Base-by-base conservation (phyloP, 2,888 invertebrate species). In the Aleiodes alternator region DNA sequence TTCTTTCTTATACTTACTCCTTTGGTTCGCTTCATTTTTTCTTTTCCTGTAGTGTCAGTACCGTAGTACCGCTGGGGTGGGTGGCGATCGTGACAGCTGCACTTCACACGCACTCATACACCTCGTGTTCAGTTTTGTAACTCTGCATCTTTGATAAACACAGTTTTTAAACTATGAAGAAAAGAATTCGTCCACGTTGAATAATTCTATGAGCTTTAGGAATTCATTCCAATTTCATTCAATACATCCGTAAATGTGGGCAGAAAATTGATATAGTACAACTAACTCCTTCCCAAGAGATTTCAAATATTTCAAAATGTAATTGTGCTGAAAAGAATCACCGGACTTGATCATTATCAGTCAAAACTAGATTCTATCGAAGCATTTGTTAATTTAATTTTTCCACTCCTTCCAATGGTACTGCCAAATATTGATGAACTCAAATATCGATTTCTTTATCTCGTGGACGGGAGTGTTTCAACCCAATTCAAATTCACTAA, bases 31-130 rank as follows among this genome's bases (percentile, higher is more conserved):
- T 72, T 43, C 38, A 11, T 53, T 43, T 38, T 50, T 61, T 31
- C 55, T 50, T 14, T 51, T 56, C 61, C 34, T 29, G 16, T n/a
- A n/a, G n/a, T 34, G 38, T n/a, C 53, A 50, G 78, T 70, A 61
- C 76, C 78, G 72, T 76, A 75, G 74, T 72, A 76, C 23, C 79
- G 38, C 51, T 23, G 43, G 64, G 71, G 78, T 75, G 76, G 74
- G 75, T 73, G 75, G 74, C 66, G 66, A 76, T 74, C 79, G 77
- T 77, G 73, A 78, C 76, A 78, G 77, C 75, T 69, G 68, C 78
- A 79, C 79, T 79, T 79, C 81, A 79, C 43, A 69, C 69, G 64
- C 43, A 31, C 51, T 68, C 51, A 68, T 51, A 51, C 68, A 29
- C 64, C 64, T 43, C 43, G 23, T 64, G 64, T 64, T 48, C 16